Evolutionary conservation across 1,140 invertebrate species (phyloP).

Genomic region (Holcopasites calliopsidis): DNA sequence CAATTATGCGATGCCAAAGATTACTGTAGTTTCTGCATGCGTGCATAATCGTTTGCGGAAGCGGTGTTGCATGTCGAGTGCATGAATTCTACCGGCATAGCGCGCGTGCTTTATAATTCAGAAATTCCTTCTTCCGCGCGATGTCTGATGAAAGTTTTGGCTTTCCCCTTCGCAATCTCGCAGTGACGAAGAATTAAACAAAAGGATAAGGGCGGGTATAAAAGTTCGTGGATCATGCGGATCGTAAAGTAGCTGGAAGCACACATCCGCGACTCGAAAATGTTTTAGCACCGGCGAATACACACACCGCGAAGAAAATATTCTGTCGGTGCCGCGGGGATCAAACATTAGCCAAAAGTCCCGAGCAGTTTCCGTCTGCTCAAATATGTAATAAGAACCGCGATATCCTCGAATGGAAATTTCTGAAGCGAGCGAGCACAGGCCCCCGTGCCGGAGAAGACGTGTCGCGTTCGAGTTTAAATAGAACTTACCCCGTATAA

Average conservation of each 20-base stretch:
- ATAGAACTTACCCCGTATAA: slow-evolving; percentile 33
- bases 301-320: slow-evolving; percentile 8
- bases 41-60: not conserved
- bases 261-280: not conserved
- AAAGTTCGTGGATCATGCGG: too few relatives aligned
- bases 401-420: slow-evolving; percentile 42
- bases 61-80: too few relatives aligned
- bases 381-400: slow-evolving; percentile 44
- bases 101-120: not conserved
- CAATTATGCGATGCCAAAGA: too few relatives aligned
- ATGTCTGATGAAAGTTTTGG: not conserved
- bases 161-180: not conserved
- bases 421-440: not conserved
- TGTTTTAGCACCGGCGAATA: not conserved
- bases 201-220: not conserved
- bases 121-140: not conserved
- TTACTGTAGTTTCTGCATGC: too few relatives aligned
- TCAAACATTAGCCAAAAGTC: slow-evolving; percentile 35
- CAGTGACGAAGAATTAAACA: not conserved
- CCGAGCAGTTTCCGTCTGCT: slow-evolving; percentile 36
- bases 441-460: not conserved
- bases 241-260: too few relatives aligned
- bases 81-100: not conserved
- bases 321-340: slow-evolving; percentile 14
- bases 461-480: slow-evolving; percentile 42